Conservation (phyloP, 2,888 invertebrate species). For the Atrina japonica region DNA sequence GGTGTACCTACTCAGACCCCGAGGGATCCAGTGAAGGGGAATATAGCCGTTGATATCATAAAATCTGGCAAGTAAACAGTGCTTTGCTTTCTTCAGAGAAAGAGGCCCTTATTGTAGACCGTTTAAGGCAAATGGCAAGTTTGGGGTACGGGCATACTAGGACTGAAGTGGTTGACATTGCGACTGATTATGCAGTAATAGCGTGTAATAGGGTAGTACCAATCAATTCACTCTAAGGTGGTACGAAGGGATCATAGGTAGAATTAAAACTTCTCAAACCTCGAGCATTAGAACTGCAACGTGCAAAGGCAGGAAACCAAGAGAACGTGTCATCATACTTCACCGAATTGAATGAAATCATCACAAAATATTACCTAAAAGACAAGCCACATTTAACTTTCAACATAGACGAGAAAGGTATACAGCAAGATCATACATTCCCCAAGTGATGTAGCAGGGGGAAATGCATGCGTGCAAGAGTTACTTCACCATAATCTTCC, state of each 20-base stretch:
- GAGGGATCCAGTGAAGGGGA: slow-evolving; percentile 5
- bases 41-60: not conserved
- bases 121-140: too few relatives aligned
- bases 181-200: too few relatives aligned
- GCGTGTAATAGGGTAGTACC: too few relatives aligned
- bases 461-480: slow-evolving; percentile 9
- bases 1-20: slow-evolving; percentile 22
- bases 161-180: too few relatives aligned
- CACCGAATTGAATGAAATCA: not conserved
- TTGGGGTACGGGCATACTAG: too few relatives aligned
- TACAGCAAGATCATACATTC: slow-evolving; percentile 18
- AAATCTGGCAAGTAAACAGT: too few relatives aligned
- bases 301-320: slow-evolving; percentile 8
- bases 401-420: slow-evolving; percentile 23
- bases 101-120: too few relatives aligned
- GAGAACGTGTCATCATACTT: slow-evolving; percentile 4
- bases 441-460: slow-evolving; percentile 15
- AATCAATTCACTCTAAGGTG: too few relatives aligned
- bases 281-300: too few relatives aligned
- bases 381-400: slow-evolving; percentile 16
- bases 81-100: too few relatives aligned
- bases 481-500: not conserved
- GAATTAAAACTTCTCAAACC: too few relatives aligned
- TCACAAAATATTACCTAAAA: slow-evolving; percentile 5
- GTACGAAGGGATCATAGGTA: too few relatives aligned